A percentile compares a stretch with the other conserved stretches of the same genome.
These are phyloP conservation scores for Lindbergichthys nudifrons DNA, from an alignment of 2,797 vertebrate genomes.

Conservation along the genomic window DNA sequence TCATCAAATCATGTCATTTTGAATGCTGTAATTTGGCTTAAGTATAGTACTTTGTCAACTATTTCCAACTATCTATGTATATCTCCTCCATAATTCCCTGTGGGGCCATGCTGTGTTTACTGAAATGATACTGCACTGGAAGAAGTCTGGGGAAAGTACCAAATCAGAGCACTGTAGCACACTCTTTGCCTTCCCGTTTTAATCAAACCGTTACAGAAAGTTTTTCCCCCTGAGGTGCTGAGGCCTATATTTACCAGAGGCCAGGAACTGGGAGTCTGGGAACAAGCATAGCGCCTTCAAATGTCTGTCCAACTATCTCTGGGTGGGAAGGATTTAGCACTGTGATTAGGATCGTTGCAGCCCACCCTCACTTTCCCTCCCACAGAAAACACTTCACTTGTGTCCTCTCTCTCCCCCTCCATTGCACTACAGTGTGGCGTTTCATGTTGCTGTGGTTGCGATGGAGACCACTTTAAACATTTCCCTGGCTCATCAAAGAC, in stretches of 20 bases:
- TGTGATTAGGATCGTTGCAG: conserved; percentile 50
- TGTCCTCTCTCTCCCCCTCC: conserved; percentile 22
- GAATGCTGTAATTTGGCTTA: conserved; percentile 11
- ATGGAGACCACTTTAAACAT: conserved; percentile 61
- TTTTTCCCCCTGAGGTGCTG: conserved; percentile 24
- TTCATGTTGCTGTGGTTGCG: conserved; percentile 58
- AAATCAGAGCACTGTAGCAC: conserved; percentile 18
- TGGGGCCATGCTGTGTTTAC: conserved; percentile 5
- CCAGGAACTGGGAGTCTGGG: conserved; percentile 23
- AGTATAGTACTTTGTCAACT: conserved; percentile 1
- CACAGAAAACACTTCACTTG: conserved; percentile 29
- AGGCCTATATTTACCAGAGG: conserved; percentile 56
- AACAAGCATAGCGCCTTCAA: conserved; percentile 6
- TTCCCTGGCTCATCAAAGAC: conserved; percentile 29
- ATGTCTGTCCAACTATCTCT: conserved; percentile 51
- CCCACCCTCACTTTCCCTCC: conserved; percentile 54
- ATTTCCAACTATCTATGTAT: conserved; percentile 4
- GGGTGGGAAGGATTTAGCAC: conserved; percentile 50
- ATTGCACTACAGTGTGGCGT: conserved; percentile 30
- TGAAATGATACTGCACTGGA: conserved; percentile 7
- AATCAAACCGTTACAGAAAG: conserved; percentile 33
- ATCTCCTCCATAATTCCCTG: background rate
- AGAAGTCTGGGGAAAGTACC: conserved; percentile 31
- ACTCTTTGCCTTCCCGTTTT: conserved; percentile 43
- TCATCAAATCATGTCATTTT: conserved; percentile 2